Percentiles rank a stretch among this genome's conserved stretches.
phyloP scores from a whole-genome alignment of 2,113 vertebrate genomes.

The Malurus cyaneus region DNA sequence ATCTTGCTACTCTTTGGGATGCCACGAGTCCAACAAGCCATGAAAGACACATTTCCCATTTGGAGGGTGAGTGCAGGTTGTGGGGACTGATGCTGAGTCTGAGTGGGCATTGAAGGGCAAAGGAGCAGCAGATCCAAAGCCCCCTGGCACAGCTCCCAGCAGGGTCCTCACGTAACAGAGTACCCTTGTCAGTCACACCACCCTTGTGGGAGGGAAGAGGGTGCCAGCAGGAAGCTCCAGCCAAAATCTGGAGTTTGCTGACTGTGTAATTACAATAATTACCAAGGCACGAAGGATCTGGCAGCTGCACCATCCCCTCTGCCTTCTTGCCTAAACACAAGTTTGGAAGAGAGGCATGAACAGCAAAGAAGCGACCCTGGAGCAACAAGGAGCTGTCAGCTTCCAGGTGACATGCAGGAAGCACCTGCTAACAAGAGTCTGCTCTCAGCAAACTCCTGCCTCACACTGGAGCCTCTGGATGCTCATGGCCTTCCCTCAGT shows the following conservation, averaged over 20 bases:
- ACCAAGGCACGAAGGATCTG: not conserved
- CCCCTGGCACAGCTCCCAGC: not conserved
- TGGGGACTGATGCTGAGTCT: not conserved
- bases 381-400: not conserved
- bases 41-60: not conserved
- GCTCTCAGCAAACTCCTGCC: not conserved
- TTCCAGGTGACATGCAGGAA: not conserved
- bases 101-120: not conserved
- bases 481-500: not conserved
- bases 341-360: not conserved
- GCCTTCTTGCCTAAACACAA: not conserved
- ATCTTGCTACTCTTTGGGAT: not conserved
- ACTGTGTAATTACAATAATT: not conserved
- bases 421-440: not conserved
- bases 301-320: not conserved
- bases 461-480: not conserved
- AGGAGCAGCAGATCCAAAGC: not conserved
- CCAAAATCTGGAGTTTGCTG: not conserved
- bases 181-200: not conserved
- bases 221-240: not conserved
- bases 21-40: not conserved
- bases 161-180: not conserved
- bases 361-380: accelerated
- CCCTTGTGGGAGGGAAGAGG: not conserved
- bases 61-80: not conserved